Evolutionary conservation across 1,140 invertebrate genomes (phyloP), one percentile per base, ranked within the genome.

Genomic region (Lepidurus apus): DNA sequence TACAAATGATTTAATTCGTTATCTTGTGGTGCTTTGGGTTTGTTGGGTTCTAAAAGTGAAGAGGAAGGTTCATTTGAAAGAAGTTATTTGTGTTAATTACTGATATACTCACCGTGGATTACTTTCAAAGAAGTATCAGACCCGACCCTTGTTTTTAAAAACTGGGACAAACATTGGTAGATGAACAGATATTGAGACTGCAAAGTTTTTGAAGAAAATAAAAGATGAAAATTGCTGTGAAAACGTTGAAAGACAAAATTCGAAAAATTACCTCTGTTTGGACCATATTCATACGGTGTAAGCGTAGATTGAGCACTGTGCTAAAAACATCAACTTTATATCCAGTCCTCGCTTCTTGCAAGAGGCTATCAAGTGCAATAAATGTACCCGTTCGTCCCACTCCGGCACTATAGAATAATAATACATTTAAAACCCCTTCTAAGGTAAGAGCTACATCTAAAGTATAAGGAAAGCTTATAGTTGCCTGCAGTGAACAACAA

Each of bases 341-440:
- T 8, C 83, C 82, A 43, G 82, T 82, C 9, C 75, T 43, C 74
- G 83, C 82, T 82, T 84, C 83, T 82, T 93, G 92, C 74, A 98
- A 88, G 93, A 98, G 97, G 44, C 95, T 93, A 86, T 99, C 96
- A 80, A 99, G 90, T 0, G 98, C 93, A 80, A 91, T 91, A 81
- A 88, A 90, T 7, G 89, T 89, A n/a, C 90, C 90, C 13, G 79
- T 77, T 74, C 86, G 34, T 53, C 78, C 78, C 9, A 77, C 74
- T 75, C 42, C 53, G 77, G 85, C 96, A 95, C 95, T 83, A 76
- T 10, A 80, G 83, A 17, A 75, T 44, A n/a, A 43, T 24, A 76
- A 44, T n/a, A n/a, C 24, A 45, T 11, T 9, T 11, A 24, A 74
- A 24, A 42, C 13, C 3, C 2, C 21, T 17, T 65, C 21, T 74